Base-by-base conservation (phyloP, 1,140 invertebrate species). In the Hylyphantes graminicola region DNA sequence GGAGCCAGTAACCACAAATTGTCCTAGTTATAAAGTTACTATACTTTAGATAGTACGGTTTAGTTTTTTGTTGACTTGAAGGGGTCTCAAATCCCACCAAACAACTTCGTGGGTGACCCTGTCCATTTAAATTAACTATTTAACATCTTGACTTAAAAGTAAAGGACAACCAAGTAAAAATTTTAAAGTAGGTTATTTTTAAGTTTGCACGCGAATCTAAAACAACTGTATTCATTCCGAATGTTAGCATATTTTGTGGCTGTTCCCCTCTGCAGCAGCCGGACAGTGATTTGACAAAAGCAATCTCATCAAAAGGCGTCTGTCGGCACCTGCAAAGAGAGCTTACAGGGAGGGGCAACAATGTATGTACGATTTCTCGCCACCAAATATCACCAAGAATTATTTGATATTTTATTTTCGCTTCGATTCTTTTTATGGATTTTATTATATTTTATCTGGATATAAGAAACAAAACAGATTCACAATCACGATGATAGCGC, bases 401-500 rank as follows among this genome's bases (percentile, higher is more conserved):
- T 68, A 21, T 80, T 80, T 59, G 21, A 80, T 70, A 67, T 80
- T 68, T 80, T 70, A 55, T 19, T 78, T 78, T 55, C n/a, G 51
- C 21, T 9, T 21, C 12, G 57, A 67, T 7, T 80, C 17, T 80
- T 80, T 80, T 54, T 59, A 50, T 55, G 19, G 35, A 48, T 70
- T 72, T 70, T 70, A 6, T 15, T 74, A 59, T 48, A 35, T 50
- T 50, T 78, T 67, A 35, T 54, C 55, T 80, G 57, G n/a, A 10
- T 11, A 13, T 11, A 35, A 80, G 77, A 80, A 80, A 80, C 77
- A 80, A 80, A 70, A 61, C 64, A 68, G 65, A 80, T 70, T 68
- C 77, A 80, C 65, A 80, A 80, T 80, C 77, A 80, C 13, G 65
- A 61, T 70, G 77, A 70, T 80, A 67, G 63, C 76, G 54, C 54